Percentiles rank a stretch among this genome's conserved stretches.
Evolutionary conservation across 2,888 invertebrate species (phyloP).

Genomic region (Hirtodrosophila cameraria): DNA sequence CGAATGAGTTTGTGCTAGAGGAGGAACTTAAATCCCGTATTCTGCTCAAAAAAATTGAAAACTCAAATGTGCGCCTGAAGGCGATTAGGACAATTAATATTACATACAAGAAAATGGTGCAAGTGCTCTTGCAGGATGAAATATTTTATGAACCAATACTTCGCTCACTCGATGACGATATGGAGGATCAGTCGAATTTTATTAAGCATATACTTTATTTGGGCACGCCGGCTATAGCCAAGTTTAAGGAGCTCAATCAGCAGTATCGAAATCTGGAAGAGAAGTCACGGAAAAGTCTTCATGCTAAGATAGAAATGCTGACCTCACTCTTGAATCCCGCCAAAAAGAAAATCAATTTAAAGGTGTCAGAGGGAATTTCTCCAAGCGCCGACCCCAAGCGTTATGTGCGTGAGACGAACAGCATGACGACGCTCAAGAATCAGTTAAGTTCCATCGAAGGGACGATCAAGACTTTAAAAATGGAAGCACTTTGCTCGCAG

Average conservation of each 20-base stretch:
- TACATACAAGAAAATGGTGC: too few species aligned
- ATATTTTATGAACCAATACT: too few species aligned
- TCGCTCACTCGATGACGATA: slow-evolving; percentile 79
- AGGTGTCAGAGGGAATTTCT: not conserved
- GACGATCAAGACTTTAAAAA: slow-evolving; percentile 80
- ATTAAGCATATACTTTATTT: slow-evolving; percentile 80
- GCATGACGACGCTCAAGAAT: slow-evolving; percentile 77
- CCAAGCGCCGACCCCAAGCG: slow-evolving; percentile 49
- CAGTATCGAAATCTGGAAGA: slow-evolving; percentile 74
- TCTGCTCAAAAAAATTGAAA: too few species aligned
- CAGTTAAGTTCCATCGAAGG: slow-evolving; percentile 73
- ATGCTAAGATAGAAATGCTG: slow-evolving; percentile 3
- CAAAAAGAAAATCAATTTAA: too few species aligned
- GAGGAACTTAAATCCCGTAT: slow-evolving; percentile 80
- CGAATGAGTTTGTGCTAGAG: slow-evolving; percentile 74
- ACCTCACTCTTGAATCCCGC: too few species aligned
- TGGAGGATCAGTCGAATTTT: slow-evolving; percentile 81
- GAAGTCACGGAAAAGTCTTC: slow-evolving; percentile 67
- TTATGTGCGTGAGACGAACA: slow-evolving; percentile 81
- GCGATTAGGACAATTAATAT: too few species aligned
- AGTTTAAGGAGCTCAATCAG: slow-evolving; percentile 71
- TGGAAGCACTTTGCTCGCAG: slow-evolving; percentile 76
- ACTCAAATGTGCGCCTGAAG: too few species aligned
- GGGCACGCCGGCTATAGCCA: slow-evolving; percentile 80
- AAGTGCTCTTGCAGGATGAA: too few species aligned